Evolutionary conservation across 2,888 invertebrate genomes (phyloP).

Genomic region (Rapana venosa): DNA sequence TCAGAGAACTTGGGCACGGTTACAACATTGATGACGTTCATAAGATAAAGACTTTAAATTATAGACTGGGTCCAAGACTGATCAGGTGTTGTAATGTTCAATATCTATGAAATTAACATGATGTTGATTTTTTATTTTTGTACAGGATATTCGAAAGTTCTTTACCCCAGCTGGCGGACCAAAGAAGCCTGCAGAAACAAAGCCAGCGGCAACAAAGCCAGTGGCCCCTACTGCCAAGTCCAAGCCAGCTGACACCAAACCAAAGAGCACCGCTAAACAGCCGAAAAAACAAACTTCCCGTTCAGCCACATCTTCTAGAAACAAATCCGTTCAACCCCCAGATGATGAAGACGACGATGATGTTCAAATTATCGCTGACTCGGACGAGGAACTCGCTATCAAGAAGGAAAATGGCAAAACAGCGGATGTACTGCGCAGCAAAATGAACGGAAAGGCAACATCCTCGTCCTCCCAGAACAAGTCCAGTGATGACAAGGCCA

Average conservation of each 20-base stretch:
- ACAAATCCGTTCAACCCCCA: not conserved
- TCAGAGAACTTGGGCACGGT: not conserved
- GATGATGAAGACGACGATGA: constrained; percentile 18
- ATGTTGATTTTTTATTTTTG: not conserved
- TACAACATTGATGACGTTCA: too few relatives aligned
- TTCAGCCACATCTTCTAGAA: not conserved
- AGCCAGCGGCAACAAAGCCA: not conserved
- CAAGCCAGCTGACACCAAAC: not conserved
- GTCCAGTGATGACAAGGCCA: not conserved
- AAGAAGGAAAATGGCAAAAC: constrained; percentile 8
- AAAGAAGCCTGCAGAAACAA: constrained; percentile 19
- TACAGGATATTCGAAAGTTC: constrained; percentile 50
- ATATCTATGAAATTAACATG: not conserved
- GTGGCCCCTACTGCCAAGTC: not conserved
- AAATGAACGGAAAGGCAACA: not conserved
- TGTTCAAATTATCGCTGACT: constrained; percentile 20
- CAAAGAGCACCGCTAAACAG: not conserved
- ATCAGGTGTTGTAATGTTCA: too few relatives aligned
- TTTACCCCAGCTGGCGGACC: constrained; percentile 30
- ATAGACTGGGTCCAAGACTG: not conserved
- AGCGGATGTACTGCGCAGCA: not conserved
- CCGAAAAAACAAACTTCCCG: not conserved
- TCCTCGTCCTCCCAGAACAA: not conserved
- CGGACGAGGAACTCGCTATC: constrained; percentile 7
- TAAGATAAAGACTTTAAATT: too few relatives aligned